phyloP scores from a whole-genome alignment of 2,797 vertebrate species.

The Typhlichthys eigenmanni region DNA sequence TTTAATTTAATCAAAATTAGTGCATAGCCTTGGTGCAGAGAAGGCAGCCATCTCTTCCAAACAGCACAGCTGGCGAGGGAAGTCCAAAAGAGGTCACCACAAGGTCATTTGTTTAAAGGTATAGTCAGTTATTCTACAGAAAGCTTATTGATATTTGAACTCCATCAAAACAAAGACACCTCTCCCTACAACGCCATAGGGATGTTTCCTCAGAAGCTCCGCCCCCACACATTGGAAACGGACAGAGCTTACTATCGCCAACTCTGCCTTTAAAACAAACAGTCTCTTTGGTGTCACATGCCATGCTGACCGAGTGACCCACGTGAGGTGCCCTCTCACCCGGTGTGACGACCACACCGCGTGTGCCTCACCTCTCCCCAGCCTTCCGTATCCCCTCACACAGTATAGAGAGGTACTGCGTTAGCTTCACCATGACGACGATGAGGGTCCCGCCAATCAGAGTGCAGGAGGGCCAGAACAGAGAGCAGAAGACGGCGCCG shows the following conservation, averaged over 20 bases:
- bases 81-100: conserved; percentile 38
- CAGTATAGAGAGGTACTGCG: conserved; percentile 92
- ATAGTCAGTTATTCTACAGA: neutral
- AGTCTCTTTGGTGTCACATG: conserved; percentile 27
- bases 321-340: conserved; percentile 13
- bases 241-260: no score
- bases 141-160: no score
- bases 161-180: no score
- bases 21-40: conserved; percentile 33
- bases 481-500: conserved; percentile 82
- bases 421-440: conserved; percentile 93
- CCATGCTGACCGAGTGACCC: conserved; percentile 14
- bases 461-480: conserved; percentile 93
- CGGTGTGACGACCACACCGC: neutral
- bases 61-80: conserved; percentile 29
- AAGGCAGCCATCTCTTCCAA: conserved; percentile 41
- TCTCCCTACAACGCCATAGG: no score
- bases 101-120: conserved; percentile 30
- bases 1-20: conserved; percentile 30
- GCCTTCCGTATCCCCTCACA: conserved; percentile 89
- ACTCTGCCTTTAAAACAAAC: neutral
- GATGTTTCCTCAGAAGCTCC: no score
- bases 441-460: conserved; percentile 86
- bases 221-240: no score
- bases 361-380: conserved; percentile 81